These are phyloP conservation scores for Mareca strepera DNA, from an alignment of 2,797 vertebrate genomes.

Conservation along the genomic window DNA sequence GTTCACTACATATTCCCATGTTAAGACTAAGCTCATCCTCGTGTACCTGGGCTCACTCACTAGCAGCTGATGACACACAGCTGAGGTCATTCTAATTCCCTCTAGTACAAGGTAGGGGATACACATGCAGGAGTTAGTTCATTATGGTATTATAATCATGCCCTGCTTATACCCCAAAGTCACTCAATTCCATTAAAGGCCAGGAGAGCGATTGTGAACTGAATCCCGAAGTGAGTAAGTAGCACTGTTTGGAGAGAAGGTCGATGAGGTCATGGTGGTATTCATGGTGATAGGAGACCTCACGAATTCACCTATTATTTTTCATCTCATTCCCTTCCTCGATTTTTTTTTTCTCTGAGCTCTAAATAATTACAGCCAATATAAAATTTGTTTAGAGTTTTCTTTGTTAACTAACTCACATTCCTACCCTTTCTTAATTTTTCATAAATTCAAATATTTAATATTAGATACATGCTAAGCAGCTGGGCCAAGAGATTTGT, in stretches of 20 bases:
- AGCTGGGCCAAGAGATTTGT: not conserved
- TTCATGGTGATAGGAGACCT: slow-evolving; percentile 49
- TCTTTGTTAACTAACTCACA: not conserved
- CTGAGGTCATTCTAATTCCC: slow-evolving; percentile 63
- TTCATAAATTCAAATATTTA: slow-evolving; percentile 12
- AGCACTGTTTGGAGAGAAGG: slow-evolving; percentile 56
- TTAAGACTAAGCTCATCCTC: slow-evolving; percentile 25
- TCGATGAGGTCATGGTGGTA: slow-evolving; percentile 32
- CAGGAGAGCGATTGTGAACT: slow-evolving; percentile 44
- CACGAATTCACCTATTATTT: slow-evolving; percentile 54
- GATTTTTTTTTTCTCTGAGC: slow-evolving; percentile 27
- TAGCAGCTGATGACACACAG: slow-evolving; percentile 47
- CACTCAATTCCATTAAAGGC: slow-evolving; percentile 61
- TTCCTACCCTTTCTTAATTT: not conserved
- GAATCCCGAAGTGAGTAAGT: slow-evolving; percentile 49
- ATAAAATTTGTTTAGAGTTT: slow-evolving; percentile 50
- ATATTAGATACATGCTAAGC: not conserved
- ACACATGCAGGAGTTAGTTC: slow-evolving; percentile 53
- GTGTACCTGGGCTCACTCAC: not conserved
- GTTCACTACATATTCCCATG: not conserved
- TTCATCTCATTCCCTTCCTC: slow-evolving; percentile 33
- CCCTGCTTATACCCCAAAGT: slow-evolving; percentile 60
- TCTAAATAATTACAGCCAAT: slow-evolving; percentile 49
- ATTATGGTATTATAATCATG: slow-evolving; percentile 70
- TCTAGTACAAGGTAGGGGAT: slow-evolving; percentile 18